Evolutionary conservation across 2,113 vertebrate genomes (phyloP).

Genomic region (Colinus virginianus): DNA sequence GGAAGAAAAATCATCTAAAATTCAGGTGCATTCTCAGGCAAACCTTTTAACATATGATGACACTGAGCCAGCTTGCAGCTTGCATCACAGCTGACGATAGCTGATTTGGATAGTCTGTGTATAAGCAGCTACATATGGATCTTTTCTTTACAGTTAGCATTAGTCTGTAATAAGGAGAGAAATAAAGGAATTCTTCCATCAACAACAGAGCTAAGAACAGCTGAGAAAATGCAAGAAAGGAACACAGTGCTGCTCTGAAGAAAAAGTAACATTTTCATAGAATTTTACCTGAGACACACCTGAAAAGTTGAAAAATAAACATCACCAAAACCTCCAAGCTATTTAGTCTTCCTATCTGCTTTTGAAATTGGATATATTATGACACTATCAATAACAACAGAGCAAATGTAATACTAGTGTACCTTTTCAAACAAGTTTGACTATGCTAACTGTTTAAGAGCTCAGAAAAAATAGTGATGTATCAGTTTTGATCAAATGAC

Average conservation of each 20-base stretch:
- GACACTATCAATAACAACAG: not conserved
- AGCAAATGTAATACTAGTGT: not conserved
- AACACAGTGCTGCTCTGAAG: not conserved
- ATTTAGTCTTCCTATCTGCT: not conserved
- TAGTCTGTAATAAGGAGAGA: not conserved
- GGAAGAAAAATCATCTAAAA: not conserved
- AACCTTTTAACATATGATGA: not conserved
- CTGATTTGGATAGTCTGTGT: not conserved
- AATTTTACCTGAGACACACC: not conserved
- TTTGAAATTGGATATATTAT: not conserved
- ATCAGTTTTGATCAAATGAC: not conserved
- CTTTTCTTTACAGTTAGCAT: not conserved
- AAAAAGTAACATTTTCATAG: not conserved
- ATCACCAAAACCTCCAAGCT: not conserved
- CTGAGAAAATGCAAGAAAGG: not conserved
- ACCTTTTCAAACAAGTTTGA: not conserved
- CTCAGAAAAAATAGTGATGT: not conserved
- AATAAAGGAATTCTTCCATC: not conserved
- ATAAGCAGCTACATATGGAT: not conserved
- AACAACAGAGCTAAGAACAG: not conserved
- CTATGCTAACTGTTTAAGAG: not conserved
- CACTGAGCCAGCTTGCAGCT: not conserved
- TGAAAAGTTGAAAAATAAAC: not conserved
- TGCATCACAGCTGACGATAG: not conserved
- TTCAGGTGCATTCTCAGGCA: not conserved